A percentile compares a stretch with the other conserved stretches of the same genome.
Conservation (phyloP, 1,140 invertebrate species). For the fruit fly (Drosophila melanogaster) region Release_6_plus_ISO1_MT NT_037436.4:5589501-5590000, state of each 20-base stretch:
- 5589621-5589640: conserved; percentile 14
- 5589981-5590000: conserved; percentile 5
- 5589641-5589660: conserved; percentile 54
- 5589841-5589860: conserved; percentile 13
- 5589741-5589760: conserved; percentile 70
- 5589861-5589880: conserved; percentile 9
- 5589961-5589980: conserved; percentile 49
- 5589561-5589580: conserved; percentile 20
- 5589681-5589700: conserved; percentile 30
- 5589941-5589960: conserved; percentile 23
- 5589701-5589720: conserved; percentile 54
- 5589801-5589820: conserved; percentile 2
- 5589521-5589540: conserved; percentile 22
- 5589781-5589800: conserved; percentile 62
- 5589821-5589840: conserved; percentile 42
- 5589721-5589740: conserved; percentile 61
- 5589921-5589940: conserved; percentile 24
- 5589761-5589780: conserved; percentile 66
- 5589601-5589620: conserved; percentile 3
- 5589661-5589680: conserved; percentile 49
- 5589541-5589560: conserved; percentile 8
- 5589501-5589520: conserved; percentile 10
- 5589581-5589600: conserved; percentile 22
- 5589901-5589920: conserved; percentile 42
- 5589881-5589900: conserved; percentile 20